Evolutionary conservation across 2,888 invertebrate genomes (phyloP).

Genomic region (Danaus chrysippus): DNA sequence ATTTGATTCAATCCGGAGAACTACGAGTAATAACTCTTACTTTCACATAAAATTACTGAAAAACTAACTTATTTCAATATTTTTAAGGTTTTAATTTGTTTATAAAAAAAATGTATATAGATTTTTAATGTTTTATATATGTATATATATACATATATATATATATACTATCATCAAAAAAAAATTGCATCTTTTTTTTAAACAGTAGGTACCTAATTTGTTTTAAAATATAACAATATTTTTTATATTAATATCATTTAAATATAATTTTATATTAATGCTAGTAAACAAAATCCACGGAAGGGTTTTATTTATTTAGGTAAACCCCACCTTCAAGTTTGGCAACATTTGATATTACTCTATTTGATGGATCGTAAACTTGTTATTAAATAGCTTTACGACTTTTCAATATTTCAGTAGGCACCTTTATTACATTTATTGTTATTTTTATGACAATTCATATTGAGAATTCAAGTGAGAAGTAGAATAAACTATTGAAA

Average conservation of each 20-base stretch:
- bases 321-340: conserved; percentile 21
- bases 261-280: neutral
- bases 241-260: neutral
- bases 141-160: too few relatives aligned
- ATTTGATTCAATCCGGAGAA: conserved; percentile 26
- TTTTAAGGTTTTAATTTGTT: conserved; percentile 1
- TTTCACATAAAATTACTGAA: conserved; percentile 5
- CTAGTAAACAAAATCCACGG: conserved; percentile 15
- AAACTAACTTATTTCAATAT: too few relatives aligned
- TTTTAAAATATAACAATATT: neutral
- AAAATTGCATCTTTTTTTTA: too few relatives aligned
- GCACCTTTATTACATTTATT: conserved; percentile 25
- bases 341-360: conserved; percentile 32
- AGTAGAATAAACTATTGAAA: neutral
- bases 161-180: neutral
- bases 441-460: conserved; percentile 8
- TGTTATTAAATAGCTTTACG: conserved; percentile 35
- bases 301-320: conserved; percentile 16
- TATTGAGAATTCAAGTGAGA: conserved; percentile 6
- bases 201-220: neutral
- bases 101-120: too few relatives aligned
- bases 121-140: too few relatives aligned
- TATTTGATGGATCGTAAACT: conserved; percentile 37
- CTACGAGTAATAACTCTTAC: conserved; percentile 20
- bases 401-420: conserved; percentile 32